A percentile compares a stretch with the other conserved stretches of the same genome.
These are phyloP conservation scores for Myotis lucifugus DNA, from an alignment of 2,113 vertebrate genomes.

Conservation along the genomic window DNA sequence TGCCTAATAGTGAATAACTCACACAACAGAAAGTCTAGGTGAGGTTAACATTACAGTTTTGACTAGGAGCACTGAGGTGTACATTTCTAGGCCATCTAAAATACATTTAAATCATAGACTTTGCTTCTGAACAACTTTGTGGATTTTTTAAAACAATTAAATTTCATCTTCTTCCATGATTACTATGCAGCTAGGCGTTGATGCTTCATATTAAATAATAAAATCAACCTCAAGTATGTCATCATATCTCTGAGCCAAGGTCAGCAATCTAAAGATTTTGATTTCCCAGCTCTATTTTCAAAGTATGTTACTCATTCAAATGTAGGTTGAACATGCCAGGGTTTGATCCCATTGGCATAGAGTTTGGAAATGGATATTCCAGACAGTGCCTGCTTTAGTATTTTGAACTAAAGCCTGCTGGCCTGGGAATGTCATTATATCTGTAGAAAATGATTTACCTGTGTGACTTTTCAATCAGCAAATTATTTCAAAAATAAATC, in stretches of 20 bases:
- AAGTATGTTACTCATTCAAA: slow-evolving; percentile 43
- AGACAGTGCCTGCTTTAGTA: slow-evolving; percentile 26
- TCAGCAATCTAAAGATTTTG: slow-evolving; percentile 4
- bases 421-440: slow-evolving; percentile 71
- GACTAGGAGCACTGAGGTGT: not conserved
- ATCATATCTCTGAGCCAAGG: not conserved
- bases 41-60: not conserved
- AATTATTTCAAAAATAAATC: slow-evolving; percentile 75
- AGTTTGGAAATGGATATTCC: slow-evolving; percentile 68
- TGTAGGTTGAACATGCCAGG: slow-evolving; percentile 19
- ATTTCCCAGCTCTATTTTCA: slow-evolving; percentile 52
- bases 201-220: not conserved
- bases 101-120: not conserved
- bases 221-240: not conserved
- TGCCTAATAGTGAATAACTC: not conserved
- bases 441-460: slow-evolving; percentile 69
- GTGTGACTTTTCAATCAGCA: slow-evolving; percentile 68
- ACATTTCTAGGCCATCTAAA: not conserved
- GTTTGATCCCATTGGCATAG: slow-evolving; percentile 44
- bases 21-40: not conserved
- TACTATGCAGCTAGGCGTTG: not conserved
- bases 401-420: slow-evolving; percentile 59
- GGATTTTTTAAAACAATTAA: not conserved
- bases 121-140: not conserved
- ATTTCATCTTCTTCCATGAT: not conserved